A percentile compares a stretch with the other conserved stretches of the same genome.
phyloP scores from a whole-genome alignment of 2,888 invertebrate species.

The Chromoteleia sp. region DNA sequence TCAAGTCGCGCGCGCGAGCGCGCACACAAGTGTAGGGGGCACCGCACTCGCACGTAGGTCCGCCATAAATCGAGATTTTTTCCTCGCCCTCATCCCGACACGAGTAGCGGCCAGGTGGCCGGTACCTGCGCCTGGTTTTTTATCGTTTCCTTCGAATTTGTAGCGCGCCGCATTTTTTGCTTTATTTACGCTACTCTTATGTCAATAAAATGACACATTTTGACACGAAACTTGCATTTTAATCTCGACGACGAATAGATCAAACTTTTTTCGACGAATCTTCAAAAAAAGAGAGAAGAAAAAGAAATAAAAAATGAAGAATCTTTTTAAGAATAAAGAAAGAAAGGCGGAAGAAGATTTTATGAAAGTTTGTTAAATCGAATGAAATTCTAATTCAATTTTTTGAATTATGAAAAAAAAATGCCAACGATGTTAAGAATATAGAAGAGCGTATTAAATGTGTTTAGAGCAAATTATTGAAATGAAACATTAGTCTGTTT shows the following conservation, averaged over 20 bases:
- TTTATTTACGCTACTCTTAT: slow-evolving; percentile 13
- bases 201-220: slow-evolving; percentile 19
- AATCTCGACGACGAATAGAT: background rate
- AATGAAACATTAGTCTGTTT: too few relatives aligned
- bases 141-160: background rate
- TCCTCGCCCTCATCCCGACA: background rate
- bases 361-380: too few relatives aligned
- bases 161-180: background rate
- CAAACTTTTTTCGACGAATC: background rate
- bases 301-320: too few relatives aligned
- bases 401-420: too few relatives aligned
- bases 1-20: background rate
- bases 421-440: too few relatives aligned
- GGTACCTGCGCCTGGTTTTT: slow-evolving; percentile 10
- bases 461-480: too few relatives aligned
- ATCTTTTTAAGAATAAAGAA: too few relatives aligned
- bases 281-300: too few relatives aligned
- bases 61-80: slow-evolving; percentile 29
- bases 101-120: slow-evolving; percentile 11
- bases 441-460: too few relatives aligned
- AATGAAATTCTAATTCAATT: too few relatives aligned
- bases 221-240: background rate
- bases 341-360: too few relatives aligned
- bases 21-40: slow-evolving; percentile 1
- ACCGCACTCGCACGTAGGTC: slow-evolving; percentile 16